phyloP scores from a whole-genome alignment of 2,888 invertebrate genomes.

The Drosophila macrothrix region DNA sequence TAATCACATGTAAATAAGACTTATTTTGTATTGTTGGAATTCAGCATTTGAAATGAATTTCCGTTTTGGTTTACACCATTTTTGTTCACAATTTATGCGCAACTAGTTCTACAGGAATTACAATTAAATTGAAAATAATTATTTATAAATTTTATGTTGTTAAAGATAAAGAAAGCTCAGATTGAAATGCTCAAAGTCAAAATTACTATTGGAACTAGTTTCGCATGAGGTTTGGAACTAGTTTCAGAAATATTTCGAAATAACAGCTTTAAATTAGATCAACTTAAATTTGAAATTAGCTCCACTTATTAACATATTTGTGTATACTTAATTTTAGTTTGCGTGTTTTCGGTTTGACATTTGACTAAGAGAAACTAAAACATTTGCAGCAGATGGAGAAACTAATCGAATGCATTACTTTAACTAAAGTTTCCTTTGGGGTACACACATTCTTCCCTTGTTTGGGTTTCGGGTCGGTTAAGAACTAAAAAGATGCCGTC shows the following conservation, averaged over 20 bases:
- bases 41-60: not conserved
- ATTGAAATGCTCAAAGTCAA: not conserved
- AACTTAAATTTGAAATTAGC: not conserved
- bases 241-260: not conserved
- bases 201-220: conserved; percentile 1
- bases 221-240: not conserved
- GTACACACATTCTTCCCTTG: not conserved
- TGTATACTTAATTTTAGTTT: not conserved
- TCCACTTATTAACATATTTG: conserved; percentile 1
- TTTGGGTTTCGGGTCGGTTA: not conserved
- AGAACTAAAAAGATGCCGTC: conserved; percentile 7
- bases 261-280: too few relatives aligned
- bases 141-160: not conserved
- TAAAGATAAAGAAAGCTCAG: too few relatives aligned
- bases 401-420: not conserved
- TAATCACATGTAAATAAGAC: not conserved
- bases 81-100: not conserved
- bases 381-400: not conserved
- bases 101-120: not conserved
- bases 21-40: not conserved
- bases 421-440: not conserved
- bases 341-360: not conserved
- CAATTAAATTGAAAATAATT: not conserved
- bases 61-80: not conserved
- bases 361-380: not conserved